These are phyloP conservation scores for Pantherophis guttatus DNA, from an alignment of 2,113 vertebrate genomes.

Conservation along the genomic window DNA sequence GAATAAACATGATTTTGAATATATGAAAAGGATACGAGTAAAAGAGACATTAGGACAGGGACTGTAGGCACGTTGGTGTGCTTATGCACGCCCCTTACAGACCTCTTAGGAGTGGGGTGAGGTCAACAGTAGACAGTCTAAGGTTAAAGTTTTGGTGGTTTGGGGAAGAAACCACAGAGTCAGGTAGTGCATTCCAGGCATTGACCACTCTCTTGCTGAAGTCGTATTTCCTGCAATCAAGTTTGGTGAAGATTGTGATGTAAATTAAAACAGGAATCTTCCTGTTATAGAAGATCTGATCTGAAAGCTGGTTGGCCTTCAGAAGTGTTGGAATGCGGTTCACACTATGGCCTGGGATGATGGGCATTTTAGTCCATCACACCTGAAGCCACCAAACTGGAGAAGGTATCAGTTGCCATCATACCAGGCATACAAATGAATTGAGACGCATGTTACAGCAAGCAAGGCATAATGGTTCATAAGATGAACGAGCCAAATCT, in stretches of 20 bases:
- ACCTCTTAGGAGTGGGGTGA: no score
- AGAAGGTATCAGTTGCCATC: neutral
- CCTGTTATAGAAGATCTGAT: neutral
- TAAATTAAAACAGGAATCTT: neutral
- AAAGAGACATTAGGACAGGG: no score
- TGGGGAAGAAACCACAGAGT: no score
- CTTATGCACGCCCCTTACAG: no score
- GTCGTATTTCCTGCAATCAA: no score
- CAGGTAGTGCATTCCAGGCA: no score
- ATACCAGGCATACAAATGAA: neutral
- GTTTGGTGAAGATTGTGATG: neutral
- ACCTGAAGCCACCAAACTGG: neutral
- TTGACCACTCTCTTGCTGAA: no score
- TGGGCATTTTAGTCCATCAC: neutral
- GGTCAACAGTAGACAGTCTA: no score
- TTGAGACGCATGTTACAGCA: neutral
- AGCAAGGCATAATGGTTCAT: neutral
- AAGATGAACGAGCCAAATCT: constrained; percentile 23
- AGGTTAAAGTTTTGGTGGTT: no score
- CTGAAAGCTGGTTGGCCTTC: neutral
- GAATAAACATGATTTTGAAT: no score
- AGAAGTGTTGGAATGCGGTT: neutral
- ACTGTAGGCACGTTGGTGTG: no score
- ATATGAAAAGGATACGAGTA: no score
- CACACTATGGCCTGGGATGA: neutral